These are phyloP conservation scores for Itoplectis maculator DNA, from an alignment of 2,888 invertebrate genomes.

Conservation along the genomic window DNA sequence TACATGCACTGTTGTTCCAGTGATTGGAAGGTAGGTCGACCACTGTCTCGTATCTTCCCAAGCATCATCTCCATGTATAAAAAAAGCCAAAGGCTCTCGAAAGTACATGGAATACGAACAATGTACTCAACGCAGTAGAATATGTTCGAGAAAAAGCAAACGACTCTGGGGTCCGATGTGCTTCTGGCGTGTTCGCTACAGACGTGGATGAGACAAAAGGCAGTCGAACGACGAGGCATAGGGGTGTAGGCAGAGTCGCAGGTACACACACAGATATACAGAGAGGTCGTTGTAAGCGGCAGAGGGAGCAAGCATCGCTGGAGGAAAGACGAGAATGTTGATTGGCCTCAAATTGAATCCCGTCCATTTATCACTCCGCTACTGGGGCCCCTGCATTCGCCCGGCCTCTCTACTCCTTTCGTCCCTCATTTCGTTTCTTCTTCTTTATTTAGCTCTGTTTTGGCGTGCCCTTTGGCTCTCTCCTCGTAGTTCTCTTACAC, in stretches of 20 bases:
- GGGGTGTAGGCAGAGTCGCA: background rate
- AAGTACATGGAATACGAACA: conserved; percentile 15
- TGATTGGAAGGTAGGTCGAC: background rate
- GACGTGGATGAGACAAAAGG: conserved; percentile 54
- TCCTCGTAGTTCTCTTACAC: conserved; percentile 30
- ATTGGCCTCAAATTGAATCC: conserved; percentile 83
- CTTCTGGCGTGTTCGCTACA: conserved; percentile 24
- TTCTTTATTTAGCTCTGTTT: conserved; percentile 37
- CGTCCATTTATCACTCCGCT: conserved; percentile 81
- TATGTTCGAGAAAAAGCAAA: conserved; percentile 45
- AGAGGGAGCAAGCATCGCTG: conserved; percentile 27
- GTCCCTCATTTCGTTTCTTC: conserved; percentile 57
- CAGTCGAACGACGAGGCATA: conserved; percentile 20
- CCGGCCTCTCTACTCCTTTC: conserved; percentile 52
- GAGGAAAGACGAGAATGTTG: conserved; percentile 81
- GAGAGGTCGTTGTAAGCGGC: background rate
- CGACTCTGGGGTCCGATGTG: conserved; percentile 31
- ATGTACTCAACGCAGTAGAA: conserved; percentile 35
- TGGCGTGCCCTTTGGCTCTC: conserved; percentile 36
- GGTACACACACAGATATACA: conserved; percentile 12
- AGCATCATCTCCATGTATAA: background rate
- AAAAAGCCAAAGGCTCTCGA: background rate
- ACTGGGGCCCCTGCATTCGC: conserved; percentile 56
- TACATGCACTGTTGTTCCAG: background rate
- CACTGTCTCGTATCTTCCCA: background rate